Conservation (phyloP, 2,113 vertebrate species). For the Callorhinus ursinus region DNA sequence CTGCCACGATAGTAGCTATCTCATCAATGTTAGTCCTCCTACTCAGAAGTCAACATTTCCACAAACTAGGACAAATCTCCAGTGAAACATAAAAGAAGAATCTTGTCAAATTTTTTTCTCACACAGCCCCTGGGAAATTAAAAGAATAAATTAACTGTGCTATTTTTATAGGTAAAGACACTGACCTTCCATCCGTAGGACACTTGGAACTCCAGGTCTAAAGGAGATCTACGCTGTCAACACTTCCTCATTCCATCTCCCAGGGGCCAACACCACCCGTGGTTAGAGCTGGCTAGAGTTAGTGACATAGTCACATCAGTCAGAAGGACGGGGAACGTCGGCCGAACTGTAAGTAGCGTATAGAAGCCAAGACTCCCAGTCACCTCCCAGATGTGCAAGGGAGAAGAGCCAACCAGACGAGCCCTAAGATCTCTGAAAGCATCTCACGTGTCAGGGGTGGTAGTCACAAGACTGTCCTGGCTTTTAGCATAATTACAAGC, state of each 20-base stretch:
- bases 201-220: neutral
- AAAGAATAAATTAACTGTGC: constrained; percentile 73
- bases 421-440: neutral
- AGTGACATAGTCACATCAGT: neutral
- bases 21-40: constrained; percentile 19
- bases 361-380: neutral
- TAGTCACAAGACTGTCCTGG: neutral
- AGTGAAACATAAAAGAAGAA: constrained; percentile 35
- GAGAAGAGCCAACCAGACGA: neutral
- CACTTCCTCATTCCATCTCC: neutral
- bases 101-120: constrained; percentile 40
- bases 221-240: neutral
- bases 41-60: constrained; percentile 49
- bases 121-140: constrained; percentile 74
- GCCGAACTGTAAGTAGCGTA: neutral
- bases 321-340: neutral
- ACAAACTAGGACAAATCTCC: constrained; percentile 68
- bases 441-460: neutral
- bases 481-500: constrained; percentile 58
- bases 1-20: neutral
- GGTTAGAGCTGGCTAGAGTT: neutral
- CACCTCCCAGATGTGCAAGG: constrained; percentile 14
- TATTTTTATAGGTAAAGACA: constrained; percentile 68
- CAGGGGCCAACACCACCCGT: neutral
- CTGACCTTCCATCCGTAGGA: constrained; percentile 59